Evolutionary conservation across 2,888 invertebrate species (phyloP), one percentile per base, ranked within the genome.

Genomic region (Aporophyla lueneburgensis): DNA sequence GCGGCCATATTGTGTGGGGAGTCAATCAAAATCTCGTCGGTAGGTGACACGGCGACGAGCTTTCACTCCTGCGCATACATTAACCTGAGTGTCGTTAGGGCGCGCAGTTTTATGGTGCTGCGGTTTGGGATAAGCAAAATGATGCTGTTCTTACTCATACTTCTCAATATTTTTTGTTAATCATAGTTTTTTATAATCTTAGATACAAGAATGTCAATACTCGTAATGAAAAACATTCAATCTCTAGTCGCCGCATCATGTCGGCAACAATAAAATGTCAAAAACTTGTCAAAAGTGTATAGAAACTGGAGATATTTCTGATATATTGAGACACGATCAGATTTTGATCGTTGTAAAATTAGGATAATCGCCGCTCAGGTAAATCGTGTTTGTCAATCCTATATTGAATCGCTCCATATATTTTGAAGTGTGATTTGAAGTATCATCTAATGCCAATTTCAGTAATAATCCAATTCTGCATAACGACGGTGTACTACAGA

Each of bases 11-110:
- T 83, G 84, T 78, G 73, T 70, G 81, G 70, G 68, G 75, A 78
- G 76, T 87, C 81, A 74, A 87, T 86, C 86, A 86, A 78, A 87
- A 74, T 84, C 71, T 73, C 76, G 65, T 76, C 79, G 74, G 77
- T 71, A 68, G 78, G 75, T 86, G 81, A 81, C 81, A 80, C 59
- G 21, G 53, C 59, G 76, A 74, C 56, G 56, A 74, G 80, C 88
- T 86, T 87, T 86, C 88, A 73, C 81, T 86, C 59, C 33, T 69
- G 70, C 71, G 76, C 66, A 76, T 73, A 74, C 19, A 67, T 78
- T 83, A 79, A 74, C 59, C 71, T 65, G 6, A 46, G 27, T 49
- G 68, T 71, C 56, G 76, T 71, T 82, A 83, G 71, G 86, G 83
- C 43, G 33, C 21, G 63, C 73, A 46, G 56, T 76, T 53, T 56